phyloP scores from a whole-genome alignment of 2,113 vertebrate genomes.

The Pachyramphus minor region DNA sequence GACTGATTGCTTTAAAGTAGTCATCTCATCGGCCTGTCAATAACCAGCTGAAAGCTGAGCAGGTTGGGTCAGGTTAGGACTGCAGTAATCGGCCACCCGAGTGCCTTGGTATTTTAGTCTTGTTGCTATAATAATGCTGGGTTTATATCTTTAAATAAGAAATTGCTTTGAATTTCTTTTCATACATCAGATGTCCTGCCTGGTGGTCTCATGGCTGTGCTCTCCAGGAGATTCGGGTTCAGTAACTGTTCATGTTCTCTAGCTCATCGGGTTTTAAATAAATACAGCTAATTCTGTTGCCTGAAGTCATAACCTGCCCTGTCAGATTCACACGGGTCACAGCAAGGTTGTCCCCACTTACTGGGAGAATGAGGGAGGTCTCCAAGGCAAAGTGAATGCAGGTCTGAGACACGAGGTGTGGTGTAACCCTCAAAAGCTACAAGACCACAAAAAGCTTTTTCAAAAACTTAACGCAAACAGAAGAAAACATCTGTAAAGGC shows the following conservation, averaged over 20 bases:
- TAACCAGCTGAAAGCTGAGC: neutral
- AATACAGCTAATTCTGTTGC: constrained; percentile 38
- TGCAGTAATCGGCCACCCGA: neutral
- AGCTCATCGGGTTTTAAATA: constrained; percentile 16
- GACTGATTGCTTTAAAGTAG: constrained; percentile 23
- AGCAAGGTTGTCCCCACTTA: neutral
- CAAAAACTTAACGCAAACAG: neutral
- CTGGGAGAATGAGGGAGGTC: neutral
- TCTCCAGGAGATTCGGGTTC: neutral
- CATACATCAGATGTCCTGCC: neutral
- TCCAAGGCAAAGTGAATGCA: neutral
- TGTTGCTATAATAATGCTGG: neutral
- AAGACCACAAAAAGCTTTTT: neutral
- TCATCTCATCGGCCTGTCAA: constrained; percentile 20
- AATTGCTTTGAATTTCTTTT: neutral
- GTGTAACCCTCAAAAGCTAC: neutral
- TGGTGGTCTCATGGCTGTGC: constrained; percentile 8
- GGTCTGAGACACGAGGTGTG: neutral
- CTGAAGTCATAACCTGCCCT: neutral
- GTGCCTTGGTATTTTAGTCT: constrained; percentile 10
- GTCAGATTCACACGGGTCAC: neutral
- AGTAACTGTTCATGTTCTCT: neutral
- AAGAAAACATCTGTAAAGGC: neutral
- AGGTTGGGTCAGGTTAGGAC: constrained; percentile 46
- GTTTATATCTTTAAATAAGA: constrained; percentile 5